A percentile compares a stretch with the other conserved stretches of the same genome.
These are phyloP conservation scores for Cygnus atratus DNA, from an alignment of 2,113 vertebrate species.

Conservation along the genomic window DNA sequence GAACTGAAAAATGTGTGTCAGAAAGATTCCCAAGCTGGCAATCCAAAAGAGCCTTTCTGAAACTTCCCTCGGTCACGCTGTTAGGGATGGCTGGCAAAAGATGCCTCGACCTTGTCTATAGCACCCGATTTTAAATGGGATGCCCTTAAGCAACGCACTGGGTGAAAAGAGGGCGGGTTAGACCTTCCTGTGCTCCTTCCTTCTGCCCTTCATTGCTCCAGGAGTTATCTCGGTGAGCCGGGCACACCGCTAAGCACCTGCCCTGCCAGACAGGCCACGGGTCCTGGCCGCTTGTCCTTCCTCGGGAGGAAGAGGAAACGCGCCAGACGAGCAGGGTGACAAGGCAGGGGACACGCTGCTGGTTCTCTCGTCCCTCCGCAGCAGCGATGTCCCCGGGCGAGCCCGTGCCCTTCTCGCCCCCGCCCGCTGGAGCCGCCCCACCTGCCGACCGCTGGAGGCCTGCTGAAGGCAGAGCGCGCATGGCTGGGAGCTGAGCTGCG, in stretches of 20 bases:
- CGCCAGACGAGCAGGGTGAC: not conserved
- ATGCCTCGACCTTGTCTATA: not conserved
- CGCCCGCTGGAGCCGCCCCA: not conserved
- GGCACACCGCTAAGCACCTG: not conserved
- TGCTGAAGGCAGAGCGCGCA: not conserved
- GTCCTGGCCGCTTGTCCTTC: not conserved
- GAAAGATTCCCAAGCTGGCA: not conserved
- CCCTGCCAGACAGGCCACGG: not conserved
- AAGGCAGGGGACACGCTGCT: not conserved
- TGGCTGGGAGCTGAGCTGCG: rapidly evolving
- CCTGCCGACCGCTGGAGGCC: not conserved
- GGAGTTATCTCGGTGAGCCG: not conserved
- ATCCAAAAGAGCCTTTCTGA: not conserved
- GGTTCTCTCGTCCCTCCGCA: not conserved
- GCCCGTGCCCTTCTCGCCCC: not conserved
- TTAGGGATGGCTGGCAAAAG: not conserved
- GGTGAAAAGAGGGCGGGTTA: not conserved
- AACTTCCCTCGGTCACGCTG: not conserved
- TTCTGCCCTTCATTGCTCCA: not conserved
- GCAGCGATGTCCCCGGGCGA: not conserved
- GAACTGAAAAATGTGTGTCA: not conserved
- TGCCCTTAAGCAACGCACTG: not conserved
- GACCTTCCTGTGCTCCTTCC: not conserved
- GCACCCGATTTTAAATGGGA: not conserved
- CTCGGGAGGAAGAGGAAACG: not conserved